A percentile compares a stretch with the other conserved stretches of the same genome.
phyloP scores from a whole-genome alignment of 1,140 invertebrate genomes.

The Halyomorpha halys region DNA sequence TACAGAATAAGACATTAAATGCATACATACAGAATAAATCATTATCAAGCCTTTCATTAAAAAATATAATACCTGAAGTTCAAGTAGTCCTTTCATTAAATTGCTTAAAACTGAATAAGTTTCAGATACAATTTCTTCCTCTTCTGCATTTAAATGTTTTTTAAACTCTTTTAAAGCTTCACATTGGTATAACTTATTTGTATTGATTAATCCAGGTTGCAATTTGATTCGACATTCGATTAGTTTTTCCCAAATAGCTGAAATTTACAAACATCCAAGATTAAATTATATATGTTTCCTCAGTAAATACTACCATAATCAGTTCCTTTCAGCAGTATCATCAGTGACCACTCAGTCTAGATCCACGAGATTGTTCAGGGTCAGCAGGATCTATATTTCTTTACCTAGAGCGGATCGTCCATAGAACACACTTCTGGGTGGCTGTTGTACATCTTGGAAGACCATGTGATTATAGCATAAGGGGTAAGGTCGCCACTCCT shows the following conservation, averaged over 20 bases:
- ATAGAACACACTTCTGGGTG: no score
- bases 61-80: slow-evolving; percentile 41
- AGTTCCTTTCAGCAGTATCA: no score
- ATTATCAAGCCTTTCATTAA: neutral
- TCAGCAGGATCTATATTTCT: no score
- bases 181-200: slow-evolving; percentile 65
- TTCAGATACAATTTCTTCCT: slow-evolving; percentile 41
- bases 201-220: slow-evolving; percentile 61
- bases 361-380: no score
- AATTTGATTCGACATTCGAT: slow-evolving; percentile 73
- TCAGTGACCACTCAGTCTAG: no score
- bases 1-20: slow-evolving; percentile 26
- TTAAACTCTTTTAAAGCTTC: slow-evolving; percentile 43
- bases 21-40: neutral
- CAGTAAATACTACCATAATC: no score
- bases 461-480: no score
- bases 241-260: slow-evolving; percentile 65
- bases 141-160: slow-evolving; percentile 39
- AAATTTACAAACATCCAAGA: slow-evolving; percentile 27
- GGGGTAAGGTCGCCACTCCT: no score
- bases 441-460: no score
- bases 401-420: no score
- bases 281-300: no score
- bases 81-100: slow-evolving; percentile 53
- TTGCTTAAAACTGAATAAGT: slow-evolving; percentile 43